Percentiles rank a stretch among this genome's conserved stretches.
These are phyloP conservation scores for Triplophysa siluroides DNA, from an alignment of 2,113 vertebrate genomes.

Conservation along the genomic window DNA sequence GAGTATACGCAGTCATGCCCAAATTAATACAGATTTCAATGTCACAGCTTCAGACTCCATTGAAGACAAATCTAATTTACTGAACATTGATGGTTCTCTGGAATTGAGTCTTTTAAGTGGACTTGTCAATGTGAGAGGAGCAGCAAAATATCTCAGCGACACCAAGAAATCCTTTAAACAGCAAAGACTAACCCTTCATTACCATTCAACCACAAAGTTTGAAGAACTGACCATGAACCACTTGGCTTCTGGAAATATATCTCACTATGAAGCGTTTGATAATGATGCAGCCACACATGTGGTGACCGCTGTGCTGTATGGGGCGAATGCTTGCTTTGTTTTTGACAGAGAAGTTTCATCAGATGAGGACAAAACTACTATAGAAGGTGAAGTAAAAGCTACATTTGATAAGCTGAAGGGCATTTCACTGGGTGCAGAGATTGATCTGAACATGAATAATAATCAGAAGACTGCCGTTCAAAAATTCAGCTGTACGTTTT, in stretches of 20 bases:
- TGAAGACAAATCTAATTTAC: constrained; percentile 8
- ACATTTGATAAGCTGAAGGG: background rate
- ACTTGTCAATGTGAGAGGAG: constrained; percentile 8
- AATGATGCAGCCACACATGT: constrained; percentile 44
- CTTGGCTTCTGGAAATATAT: background rate
- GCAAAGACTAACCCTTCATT: constrained; percentile 25
- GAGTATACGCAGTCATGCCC: background rate
- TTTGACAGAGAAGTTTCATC: constrained; percentile 5
- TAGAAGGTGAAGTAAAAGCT: background rate
- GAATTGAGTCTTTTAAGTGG: constrained; percentile 43
- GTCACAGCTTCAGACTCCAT: constrained; percentile 34
- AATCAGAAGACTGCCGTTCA: background rate
- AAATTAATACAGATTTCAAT: constrained; percentile 5
- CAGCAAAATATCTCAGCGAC: constrained; percentile 45
- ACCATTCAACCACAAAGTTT: constrained; percentile 13
- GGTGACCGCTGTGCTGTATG: constrained; percentile 46
- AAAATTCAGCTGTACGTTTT: constrained; percentile 43
- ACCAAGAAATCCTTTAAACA: constrained; percentile 38
- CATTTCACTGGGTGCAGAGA: background rate
- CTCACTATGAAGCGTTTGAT: constrained; percentile 4
- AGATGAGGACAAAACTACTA: background rate
- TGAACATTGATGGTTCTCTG: constrained; percentile 6
- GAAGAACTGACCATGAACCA: constrained; percentile 34
- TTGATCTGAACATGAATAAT: background rate
- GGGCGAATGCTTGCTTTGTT: constrained; percentile 43